These are phyloP conservation scores for Ptychobarbus kaznakovi DNA, from an alignment of 2,797 vertebrate genomes.

Conservation along the genomic window DNA sequence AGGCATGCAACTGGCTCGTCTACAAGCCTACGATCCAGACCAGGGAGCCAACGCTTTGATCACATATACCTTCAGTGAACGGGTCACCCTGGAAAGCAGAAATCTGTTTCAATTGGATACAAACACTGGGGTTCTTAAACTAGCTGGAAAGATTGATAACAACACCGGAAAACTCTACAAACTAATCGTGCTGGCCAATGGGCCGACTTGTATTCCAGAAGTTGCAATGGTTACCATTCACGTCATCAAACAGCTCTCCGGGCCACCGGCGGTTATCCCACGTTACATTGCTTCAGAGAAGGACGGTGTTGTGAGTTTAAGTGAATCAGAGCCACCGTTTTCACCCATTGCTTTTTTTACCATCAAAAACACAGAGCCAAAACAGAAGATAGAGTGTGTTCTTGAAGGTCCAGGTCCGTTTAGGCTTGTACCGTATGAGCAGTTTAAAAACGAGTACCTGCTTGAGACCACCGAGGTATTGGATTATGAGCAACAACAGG, in stretches of 20 bases:
- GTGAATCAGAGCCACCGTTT: conserved; percentile 89
- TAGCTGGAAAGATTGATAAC: conserved; percentile 84
- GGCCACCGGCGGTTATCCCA: conserved; percentile 87
- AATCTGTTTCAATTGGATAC: conserved; percentile 89
- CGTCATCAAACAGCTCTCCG: conserved; percentile 85
- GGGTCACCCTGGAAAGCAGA: conserved; percentile 85
- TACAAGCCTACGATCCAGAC: conserved; percentile 90
- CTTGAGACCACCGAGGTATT: conserved; percentile 90
- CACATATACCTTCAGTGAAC: conserved; percentile 93
- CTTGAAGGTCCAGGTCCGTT: conserved; percentile 92
- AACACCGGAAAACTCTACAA: conserved; percentile 83
- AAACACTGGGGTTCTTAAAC: conserved; percentile 84
- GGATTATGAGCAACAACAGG: conserved; percentile 89
- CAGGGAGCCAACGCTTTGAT: conserved; percentile 91
- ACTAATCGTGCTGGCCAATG: conserved; percentile 89
- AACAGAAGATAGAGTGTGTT: conserved; percentile 85
- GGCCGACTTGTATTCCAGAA: conserved; percentile 94
- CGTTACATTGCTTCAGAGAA: conserved; percentile 92
- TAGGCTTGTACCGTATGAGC: conserved; percentile 87
- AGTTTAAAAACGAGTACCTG: conserved; percentile 89
- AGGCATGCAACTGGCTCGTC: conserved; percentile 81
- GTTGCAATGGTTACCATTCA: conserved; percentile 85
- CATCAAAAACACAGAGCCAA: conserved; percentile 87
- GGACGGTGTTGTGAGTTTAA: conserved; percentile 88
- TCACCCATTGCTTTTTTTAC: conserved; percentile 96